Evolutionary conservation across 2,113 vertebrate genomes (phyloP).

Genomic region (Ammodytes marinus): DNA sequence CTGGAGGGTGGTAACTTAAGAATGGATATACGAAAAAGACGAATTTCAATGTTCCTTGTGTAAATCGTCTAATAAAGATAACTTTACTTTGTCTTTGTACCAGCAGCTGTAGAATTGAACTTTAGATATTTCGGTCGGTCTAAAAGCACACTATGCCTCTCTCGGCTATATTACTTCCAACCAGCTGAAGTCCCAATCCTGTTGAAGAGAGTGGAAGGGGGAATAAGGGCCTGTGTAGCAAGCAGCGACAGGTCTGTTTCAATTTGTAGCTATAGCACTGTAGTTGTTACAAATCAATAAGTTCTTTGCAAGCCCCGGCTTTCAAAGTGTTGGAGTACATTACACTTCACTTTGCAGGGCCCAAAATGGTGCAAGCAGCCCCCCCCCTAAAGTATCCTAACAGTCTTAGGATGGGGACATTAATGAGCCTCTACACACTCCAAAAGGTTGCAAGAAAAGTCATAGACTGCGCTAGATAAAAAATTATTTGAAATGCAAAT

Average conservation of each 20-base stretch:
- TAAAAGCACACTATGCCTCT: background rate
- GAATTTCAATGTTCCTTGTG: too few species aligned
- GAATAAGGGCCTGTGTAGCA: background rate
- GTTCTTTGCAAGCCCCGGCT: conserved; percentile 18
- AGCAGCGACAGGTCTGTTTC: conserved; percentile 20
- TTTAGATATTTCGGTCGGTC: background rate
- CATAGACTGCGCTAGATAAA: conserved; percentile 1
- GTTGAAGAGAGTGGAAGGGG: background rate
- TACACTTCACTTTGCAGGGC: conserved; percentile 9
- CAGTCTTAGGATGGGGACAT: conserved; percentile 20
- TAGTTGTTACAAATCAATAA: conserved; percentile 51
- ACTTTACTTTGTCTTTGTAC: background rate
- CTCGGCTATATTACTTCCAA: background rate
- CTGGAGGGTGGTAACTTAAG: too few species aligned
- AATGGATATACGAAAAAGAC: too few species aligned
- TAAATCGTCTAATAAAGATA: too few species aligned
- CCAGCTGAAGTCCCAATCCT: background rate
- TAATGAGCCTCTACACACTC: background rate
- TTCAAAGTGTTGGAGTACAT: conserved; percentile 28
- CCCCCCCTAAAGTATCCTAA: background rate
- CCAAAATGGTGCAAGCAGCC: conserved; percentile 30
- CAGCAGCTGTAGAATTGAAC: background rate
- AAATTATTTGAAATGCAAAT: conserved; percentile 69
- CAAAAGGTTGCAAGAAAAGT: conserved; percentile 41
- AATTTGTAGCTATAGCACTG: conserved; percentile 7